Evolutionary conservation across 2,888 invertebrate genomes (phyloP), one percentile per base, ranked within the genome.

Genomic region (Portevinia maculata): DNA sequence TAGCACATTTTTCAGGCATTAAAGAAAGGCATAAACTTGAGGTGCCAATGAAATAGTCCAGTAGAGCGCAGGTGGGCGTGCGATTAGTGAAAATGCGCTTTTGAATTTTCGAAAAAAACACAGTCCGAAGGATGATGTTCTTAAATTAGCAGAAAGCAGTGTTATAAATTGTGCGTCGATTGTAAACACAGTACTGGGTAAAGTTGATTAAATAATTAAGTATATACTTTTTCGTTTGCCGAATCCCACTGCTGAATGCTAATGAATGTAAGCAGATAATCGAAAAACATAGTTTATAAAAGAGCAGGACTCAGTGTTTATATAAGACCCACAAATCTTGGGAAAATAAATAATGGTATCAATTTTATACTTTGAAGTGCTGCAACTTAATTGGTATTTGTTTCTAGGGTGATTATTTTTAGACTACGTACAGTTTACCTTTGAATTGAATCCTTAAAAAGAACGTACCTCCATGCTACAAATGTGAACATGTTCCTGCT

Each of bases 81-180:
- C 17, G 37, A 13, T 9, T 53, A 30, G 9, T 28, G n/a, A 19
- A 28, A 39, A 59, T 70, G 46, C 57, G 48, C 39, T 50, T 70
- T 44, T 46, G n/a, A n/a, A 1, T 30, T 37, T 13, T 37, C n/a
- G 30, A 19, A 32, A 24, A 24, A 24, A 5, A 41, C 7, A 28
- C 17, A 41, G n/a, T 19, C 4, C 15, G 39, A 65, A 65, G 44
- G 69, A 74, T 75, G 28, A 69, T 46, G 44, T 55, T 79, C 62
- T 50, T 28, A 74, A 73, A 62, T 74, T 53, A 44, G 50, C 69
- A 48, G 21, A 30, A 39, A 48, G 34, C 19, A 21, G 9, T 7
- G 28, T 17, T 71, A 59, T 79, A 70, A 79, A 79, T 69, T 52
- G 55, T 55, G 30, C 46, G 67, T 60, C 30, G 60, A 52, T 44